A percentile compares a stretch with the other conserved stretches of the same genome.
These are phyloP conservation scores for Thecophora atra DNA, from an alignment of 2,888 invertebrate species.

Conservation along the genomic window DNA sequence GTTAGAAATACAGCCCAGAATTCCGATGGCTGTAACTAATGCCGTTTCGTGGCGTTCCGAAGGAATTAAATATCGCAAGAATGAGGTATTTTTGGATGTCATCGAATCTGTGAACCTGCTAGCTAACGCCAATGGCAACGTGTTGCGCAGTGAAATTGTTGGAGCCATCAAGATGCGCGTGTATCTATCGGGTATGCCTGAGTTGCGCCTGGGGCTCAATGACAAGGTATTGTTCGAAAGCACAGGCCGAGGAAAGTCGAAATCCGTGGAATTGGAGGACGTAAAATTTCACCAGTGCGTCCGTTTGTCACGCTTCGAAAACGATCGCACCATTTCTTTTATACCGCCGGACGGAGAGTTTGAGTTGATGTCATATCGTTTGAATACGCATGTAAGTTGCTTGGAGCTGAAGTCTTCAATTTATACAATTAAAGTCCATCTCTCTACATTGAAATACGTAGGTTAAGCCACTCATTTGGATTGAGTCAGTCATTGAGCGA, in stretches of 20 bases:
- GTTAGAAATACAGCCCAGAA: constrained; percentile 93
- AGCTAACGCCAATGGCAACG: constrained; percentile 96
- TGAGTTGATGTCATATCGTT: constrained; percentile 96
- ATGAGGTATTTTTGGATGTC: constrained; percentile 98
- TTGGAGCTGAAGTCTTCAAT: neutral
- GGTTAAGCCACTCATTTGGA: constrained; percentile 96
- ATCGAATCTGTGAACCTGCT: constrained; percentile 97
- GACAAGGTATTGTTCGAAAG: constrained; percentile 98
- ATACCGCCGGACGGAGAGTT: constrained; percentile 99
- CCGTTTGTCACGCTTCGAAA: constrained; percentile 94
- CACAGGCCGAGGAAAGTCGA: constrained; percentile 96
- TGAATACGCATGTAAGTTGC: constrained; percentile 86
- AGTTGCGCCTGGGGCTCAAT: constrained; percentile 93
- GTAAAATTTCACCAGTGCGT: constrained; percentile 99
- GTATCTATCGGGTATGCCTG: constrained; percentile 98
- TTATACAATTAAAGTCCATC: neutral
- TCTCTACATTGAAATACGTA: constrained; percentile 36
- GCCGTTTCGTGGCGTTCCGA: constrained; percentile 99
- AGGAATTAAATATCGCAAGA: constrained; percentile 97
- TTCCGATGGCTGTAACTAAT: constrained; percentile 99
- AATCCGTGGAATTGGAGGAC: constrained; percentile 97
- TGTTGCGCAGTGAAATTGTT: constrained; percentile 95
- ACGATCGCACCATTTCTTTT: constrained; percentile 97
- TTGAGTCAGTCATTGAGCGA: constrained; percentile 97
- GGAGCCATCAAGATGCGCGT: constrained; percentile 99